Evolutionary conservation across 2,113 vertebrate species (phyloP), one percentile per base, ranked within the genome.

Genomic region (Nycticryphes semicollaris): DNA sequence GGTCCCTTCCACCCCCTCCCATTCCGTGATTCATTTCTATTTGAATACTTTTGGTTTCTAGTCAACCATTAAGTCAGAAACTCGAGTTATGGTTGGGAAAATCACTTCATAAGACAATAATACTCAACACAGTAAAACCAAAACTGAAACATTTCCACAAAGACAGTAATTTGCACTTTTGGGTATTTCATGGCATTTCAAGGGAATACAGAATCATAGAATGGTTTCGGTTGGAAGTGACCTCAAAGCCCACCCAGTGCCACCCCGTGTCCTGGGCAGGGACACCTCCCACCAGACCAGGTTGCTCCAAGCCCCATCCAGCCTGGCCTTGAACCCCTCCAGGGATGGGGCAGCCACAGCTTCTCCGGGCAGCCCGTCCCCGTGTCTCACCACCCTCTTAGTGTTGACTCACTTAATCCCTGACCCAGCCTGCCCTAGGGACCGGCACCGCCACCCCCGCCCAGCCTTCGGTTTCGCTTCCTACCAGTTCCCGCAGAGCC

Each of bases 401-500:
- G 35, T 10, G 39, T 64, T 30, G 39, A 31, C 41, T 31, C 41
- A 31, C 21, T 33, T 6, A 7, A 14, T 4, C 18, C 6, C 45
- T 2, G n/a, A 18, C 31, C 35, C 7, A 2, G 20, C 28, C 31
- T 8, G 24, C 37, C 50, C 57, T 1, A 9, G 4, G 31, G 23
- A 30, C 25, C 23, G 47, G 47, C 48, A 20, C 28, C 39, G 5
- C 10, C 31, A 2, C 12, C 35, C 7, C 60, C 1, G 41, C 43
- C 39, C 9, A 10, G 31, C 31, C 1, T 2, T 23, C 53, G 7
- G 20, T 77, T 93, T 84, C 70, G 23, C 60, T 83, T 85, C 98
- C 98, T 88, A 98, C 98, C 98, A 98, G 89, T 98, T 98, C 37
- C 96, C 97, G 74, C 98, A 98, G 33, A 98, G 94, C 67, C 62